Evolutionary conservation across 2,797 vertebrate genomes (phyloP), one percentile per base, ranked within the genome.

Genomic region (Vireo griseus): DNA sequence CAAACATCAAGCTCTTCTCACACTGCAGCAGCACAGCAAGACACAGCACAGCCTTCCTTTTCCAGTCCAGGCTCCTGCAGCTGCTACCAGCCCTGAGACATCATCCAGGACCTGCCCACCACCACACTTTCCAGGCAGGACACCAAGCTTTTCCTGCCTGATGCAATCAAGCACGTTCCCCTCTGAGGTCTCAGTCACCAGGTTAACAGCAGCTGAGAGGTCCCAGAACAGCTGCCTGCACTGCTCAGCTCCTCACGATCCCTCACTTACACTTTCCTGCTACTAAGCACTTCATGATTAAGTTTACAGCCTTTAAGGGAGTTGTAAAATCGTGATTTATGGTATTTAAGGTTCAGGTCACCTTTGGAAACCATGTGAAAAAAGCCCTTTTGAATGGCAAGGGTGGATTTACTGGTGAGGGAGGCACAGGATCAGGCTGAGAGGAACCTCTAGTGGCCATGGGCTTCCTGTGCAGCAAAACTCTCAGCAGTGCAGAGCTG

Each of bases 401-500:
- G 57, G 26, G 13, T 3, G 25, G 24, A 19, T 57, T 54, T 50
- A 31, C 26, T 22, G 17, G n/a, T 9, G 29, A 26, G 1, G 22
- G 47, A 31, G 13, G 16, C 20, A 42, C 19, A 59, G 1, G 15
- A 14, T 3, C 45, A 39, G 84, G 37, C 9, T 1, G 50, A 92
- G 78, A 69, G 78, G 57, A 88, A 33, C 88, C 96, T 84, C 96
- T 96, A 50, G 91, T 39, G 96, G 94, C 39, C 42, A 58, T 4
- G 4, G 59, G 12, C 31, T 39, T 45, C 31, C 74, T 10, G 13
- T 52, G 77, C 77, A 89, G 57, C 66, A n/a, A 80, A 14, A 4
- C n/a, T 31, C 22, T 13, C 0, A 6, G 39, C 62, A 31, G 11
- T 0, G 18, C 37, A 13, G 65, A 42, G n/a, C 86, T 6, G 77